phyloP scores from a whole-genome alignment of 2,797 vertebrate genomes.

The Alcedo quadribrachys region DNA sequence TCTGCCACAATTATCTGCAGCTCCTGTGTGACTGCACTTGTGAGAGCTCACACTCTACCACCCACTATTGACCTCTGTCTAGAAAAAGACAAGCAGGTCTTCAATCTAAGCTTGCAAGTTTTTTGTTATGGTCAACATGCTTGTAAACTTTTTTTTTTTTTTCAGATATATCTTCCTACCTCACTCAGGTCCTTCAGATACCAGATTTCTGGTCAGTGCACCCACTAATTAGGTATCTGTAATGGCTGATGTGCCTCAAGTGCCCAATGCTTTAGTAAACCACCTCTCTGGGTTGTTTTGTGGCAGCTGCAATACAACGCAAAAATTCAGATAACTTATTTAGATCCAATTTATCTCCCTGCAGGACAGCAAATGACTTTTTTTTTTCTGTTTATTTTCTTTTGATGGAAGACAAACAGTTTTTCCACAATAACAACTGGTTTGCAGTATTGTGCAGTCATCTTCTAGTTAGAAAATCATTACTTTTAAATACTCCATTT shows the following conservation, averaged over 20 bases:
- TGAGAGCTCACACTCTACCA: not conserved
- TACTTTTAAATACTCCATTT: not conserved
- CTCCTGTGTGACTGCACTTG: not conserved
- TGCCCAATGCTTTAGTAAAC: not conserved
- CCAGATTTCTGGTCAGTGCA: rapidly evolving
- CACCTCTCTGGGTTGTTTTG: not conserved
- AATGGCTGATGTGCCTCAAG: not conserved
- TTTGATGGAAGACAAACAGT: not conserved
- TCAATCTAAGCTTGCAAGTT: not conserved
- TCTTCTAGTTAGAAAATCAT: not conserved
- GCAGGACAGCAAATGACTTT: not conserved
- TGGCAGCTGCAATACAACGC: not conserved
- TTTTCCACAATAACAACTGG: not conserved
- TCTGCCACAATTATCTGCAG: not conserved
- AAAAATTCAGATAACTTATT: not conserved
- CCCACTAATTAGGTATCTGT: not conserved
- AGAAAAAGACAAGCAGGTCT: not conserved
- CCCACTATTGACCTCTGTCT: not conserved
- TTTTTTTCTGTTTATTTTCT: not conserved
- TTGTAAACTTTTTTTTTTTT: not conserved
- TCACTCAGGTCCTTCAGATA: not conserved
- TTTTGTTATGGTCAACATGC: not conserved
- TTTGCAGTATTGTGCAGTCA: not conserved
- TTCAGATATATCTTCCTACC: not conserved
- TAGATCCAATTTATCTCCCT: not conserved